Base-by-base conservation (phyloP, 2,113 vertebrate species). In the Ardeotis arabs region DNA sequence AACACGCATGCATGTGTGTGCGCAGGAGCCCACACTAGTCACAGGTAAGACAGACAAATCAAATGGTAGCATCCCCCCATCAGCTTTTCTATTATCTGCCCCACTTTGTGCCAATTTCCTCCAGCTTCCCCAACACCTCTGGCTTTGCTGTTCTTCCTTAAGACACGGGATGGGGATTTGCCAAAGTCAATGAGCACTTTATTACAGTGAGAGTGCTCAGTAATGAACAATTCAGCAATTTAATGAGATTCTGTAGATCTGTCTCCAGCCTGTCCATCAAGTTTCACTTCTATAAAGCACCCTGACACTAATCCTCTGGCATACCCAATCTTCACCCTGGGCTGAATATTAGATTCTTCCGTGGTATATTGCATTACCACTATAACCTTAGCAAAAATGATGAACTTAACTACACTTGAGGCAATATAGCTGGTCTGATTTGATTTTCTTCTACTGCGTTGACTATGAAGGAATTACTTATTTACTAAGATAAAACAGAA, bases 171-270 rank as follows among this genome's bases (percentile, higher is more conserved):
- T 97, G 96, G 97, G 98, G 98, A 98, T 98, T 98, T 98, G 98
- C 98, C 98, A 98, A 98, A 98, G 98, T 98, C 98, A 98, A 98
- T 98, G 98, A 98, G 98, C 97, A 98, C 98, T 98, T 98, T 98
- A 98, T 98, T 98, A 98, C 97, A 98, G 97, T 92, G 97, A 98
- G 98, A 97, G 98, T 95, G 97, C 96, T 98, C 97, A 77, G 87
- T 98, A 98, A 98, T 98, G 98, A 98, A 98, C 98, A 98, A 98
- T 98, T 98, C 98, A 98, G 97, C 97, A 96, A 98, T 98, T 98
- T 98, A 98, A 98, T 98, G 98, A 98, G 98, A 98, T 98, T 98
- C 98, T 98, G 98, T 98, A 98, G 98, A 98, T 98, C 97, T 98
- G 98, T 98, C 98, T 98, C 97, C 93, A 98, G 97, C 98, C 98